Evolutionary conservation across 2,113 vertebrate species (phyloP).

Genomic region (Seriola dumerili): DNA sequence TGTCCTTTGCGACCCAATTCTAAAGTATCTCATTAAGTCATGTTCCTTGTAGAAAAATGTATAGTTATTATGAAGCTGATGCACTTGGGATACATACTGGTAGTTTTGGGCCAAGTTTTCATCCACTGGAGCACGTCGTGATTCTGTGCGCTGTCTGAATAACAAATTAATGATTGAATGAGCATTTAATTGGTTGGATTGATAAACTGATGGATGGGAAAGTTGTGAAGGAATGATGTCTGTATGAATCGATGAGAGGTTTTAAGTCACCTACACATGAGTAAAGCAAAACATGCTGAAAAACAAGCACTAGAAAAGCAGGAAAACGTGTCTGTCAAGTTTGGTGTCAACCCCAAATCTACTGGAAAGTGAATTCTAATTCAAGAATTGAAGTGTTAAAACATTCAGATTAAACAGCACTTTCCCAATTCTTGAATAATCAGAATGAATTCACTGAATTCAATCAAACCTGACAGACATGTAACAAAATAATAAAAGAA

Average conservation of each 20-base stretch:
- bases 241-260: slow-evolving; percentile 28
- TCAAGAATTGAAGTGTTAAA: slow-evolving; percentile 33
- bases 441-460: slow-evolving; percentile 35
- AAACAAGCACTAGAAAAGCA: slow-evolving; percentile 19
- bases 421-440: slow-evolving; percentile 45
- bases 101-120: slow-evolving; percentile 88
- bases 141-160: slow-evolving; percentile 88
- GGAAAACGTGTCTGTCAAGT: neutral
- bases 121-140: slow-evolving; percentile 89
- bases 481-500: slow-evolving; percentile 4
- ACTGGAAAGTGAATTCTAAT: slow-evolving; percentile 6
- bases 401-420: slow-evolving; percentile 5
- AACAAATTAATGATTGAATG: slow-evolving; percentile 86
- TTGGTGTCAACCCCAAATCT: slow-evolving; percentile 14
- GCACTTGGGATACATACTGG: slow-evolving; percentile 86
- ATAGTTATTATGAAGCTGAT: slow-evolving; percentile 62
- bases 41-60: slow-evolving; percentile 38
- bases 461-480: slow-evolving; percentile 34
- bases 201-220: slow-evolving; percentile 68
- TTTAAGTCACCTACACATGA: slow-evolving; percentile 27
- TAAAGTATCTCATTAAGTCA: neutral
- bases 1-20: neutral
- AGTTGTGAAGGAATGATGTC: slow-evolving; percentile 52
- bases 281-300: slow-evolving; percentile 48
- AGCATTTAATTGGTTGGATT: slow-evolving; percentile 70